Evolutionary conservation across 1,140 invertebrate genomes (phyloP).

Genomic region (Listronotus oregonensis): DNA sequence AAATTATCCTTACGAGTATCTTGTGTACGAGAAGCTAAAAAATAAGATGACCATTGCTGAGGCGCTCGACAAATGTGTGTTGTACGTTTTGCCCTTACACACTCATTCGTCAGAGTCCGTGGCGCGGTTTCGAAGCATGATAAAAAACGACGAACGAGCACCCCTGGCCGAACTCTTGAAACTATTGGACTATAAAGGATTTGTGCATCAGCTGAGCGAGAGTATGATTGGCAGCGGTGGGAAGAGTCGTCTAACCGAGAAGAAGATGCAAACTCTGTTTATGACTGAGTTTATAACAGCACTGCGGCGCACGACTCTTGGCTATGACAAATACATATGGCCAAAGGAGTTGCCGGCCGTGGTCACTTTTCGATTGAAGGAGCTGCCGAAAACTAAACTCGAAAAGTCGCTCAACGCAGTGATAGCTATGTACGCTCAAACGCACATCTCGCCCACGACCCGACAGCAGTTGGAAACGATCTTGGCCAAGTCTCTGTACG

Average conservation of each 20-base stretch:
- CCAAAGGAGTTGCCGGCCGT: not conserved
- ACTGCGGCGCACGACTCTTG: conserved; percentile 1
- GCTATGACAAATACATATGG: conserved; percentile 1
- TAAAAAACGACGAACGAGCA: conserved; percentile 1
- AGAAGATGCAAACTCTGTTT: conserved; percentile 1
- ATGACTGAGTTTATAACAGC: conserved; percentile 1
- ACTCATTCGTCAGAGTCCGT: not conserved
- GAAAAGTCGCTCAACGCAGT: not conserved
- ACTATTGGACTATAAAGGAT: conserved; percentile 1
- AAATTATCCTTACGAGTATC: conserved; percentile 1
- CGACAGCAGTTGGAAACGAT: conserved; percentile 1
- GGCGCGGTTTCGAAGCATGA: conserved; percentile 1
- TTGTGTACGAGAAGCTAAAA: not conserved
- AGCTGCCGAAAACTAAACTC: not conserved
- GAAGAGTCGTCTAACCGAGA: not conserved
- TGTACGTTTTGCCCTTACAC: conserved; percentile 1
- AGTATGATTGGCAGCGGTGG: conserved; percentile 1
- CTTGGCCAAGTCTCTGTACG: conserved; percentile 1
- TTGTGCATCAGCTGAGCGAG: not conserved
- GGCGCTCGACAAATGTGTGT: conserved; percentile 1
- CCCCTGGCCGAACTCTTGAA: conserved; percentile 1
- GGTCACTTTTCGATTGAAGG: not conserved
- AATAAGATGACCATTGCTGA: conserved; percentile 1
- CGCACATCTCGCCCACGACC: conserved; percentile 1
- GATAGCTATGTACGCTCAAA: conserved; percentile 1